Conservation (phyloP, 2,797 vertebrate genomes). For the Etheostoma nigrum region DNA sequence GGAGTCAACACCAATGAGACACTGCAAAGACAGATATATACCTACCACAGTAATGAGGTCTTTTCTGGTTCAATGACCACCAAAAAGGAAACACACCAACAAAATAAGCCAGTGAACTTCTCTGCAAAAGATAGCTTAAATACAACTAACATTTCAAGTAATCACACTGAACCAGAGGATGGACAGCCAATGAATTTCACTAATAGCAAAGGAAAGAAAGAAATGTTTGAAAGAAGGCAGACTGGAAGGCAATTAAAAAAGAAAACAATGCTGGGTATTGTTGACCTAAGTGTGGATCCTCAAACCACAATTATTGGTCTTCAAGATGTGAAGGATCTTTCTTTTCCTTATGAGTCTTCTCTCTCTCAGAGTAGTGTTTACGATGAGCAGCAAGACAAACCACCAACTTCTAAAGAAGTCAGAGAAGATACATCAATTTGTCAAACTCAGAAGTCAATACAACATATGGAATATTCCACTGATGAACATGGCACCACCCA, state of each 20-base stretch:
- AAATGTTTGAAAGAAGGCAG: conserved; percentile 56
- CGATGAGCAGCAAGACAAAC: conserved; percentile 41
- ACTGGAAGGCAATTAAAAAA: conserved; percentile 38
- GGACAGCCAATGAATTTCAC: conserved; percentile 80
- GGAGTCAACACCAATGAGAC: conserved; percentile 63
- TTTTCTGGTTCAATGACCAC: conserved; percentile 44
- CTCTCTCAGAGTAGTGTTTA: conserved; percentile 35
- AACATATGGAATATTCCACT: conserved; percentile 16
- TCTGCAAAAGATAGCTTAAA: conserved; percentile 67
- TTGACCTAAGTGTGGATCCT: conserved; percentile 81
- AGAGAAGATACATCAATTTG: conserved; percentile 33
- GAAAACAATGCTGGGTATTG: conserved; percentile 55
- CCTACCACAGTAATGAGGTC: conserved; percentile 48
- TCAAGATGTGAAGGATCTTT: conserved; percentile 72
- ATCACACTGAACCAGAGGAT: conserved; percentile 45
- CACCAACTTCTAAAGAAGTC: background rate
- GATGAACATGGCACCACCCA: conserved; percentile 26
- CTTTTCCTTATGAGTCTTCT: conserved; percentile 36
- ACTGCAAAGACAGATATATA: conserved; percentile 58
- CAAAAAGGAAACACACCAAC: conserved; percentile 41
- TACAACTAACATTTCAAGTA: conserved; percentile 32
- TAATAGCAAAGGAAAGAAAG: conserved; percentile 62
- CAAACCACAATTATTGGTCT: conserved; percentile 33
- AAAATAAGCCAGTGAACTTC: conserved; percentile 80
- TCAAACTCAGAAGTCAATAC: conserved; percentile 37